Base-by-base conservation (phyloP, 2,888 invertebrate genomes). In the Plutella xylostella region DNA sequence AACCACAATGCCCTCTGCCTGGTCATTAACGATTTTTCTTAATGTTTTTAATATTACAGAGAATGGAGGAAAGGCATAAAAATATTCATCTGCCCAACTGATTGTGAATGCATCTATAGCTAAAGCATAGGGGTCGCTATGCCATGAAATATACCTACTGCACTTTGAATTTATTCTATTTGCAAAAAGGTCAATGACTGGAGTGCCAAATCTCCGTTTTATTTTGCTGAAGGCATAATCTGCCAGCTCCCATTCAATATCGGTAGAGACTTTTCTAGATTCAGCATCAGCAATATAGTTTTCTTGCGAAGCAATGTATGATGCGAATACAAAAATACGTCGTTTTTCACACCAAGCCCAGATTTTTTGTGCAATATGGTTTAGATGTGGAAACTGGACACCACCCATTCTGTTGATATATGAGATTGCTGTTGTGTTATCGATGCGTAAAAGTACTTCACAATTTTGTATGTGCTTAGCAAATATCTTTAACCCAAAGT, bases 1-100 rank as follows among this genome's bases (percentile, higher is more conserved):
- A 2, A 64, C 57, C 9, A 65, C 40, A 22, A 65, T 57, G 2
- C 60, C 61, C 19, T 42, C 44, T 3, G 63, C 57, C 38, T 49
- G 51, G 21, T 68, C 60, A 2, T 35, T 28, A n/a, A 50, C 51
- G 22, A 67, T 61, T 49, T 66, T 65, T 42, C 51, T 43, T 15
- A 68, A 18, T 35, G 14, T 33, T 22, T 30, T 43, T 19, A 35
- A 45, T 41, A 20, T 30, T 34, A 17, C 14, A 19, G 22, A 40
- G 34, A 41, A 40, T 18, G 20, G 28, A 33, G 40, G 2, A 28
- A 31, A 18, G 28, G 28, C 7, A 42, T 42, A 25, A 44, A 43
- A n/a, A 14, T 15, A 12, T 25, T 28, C 12, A 4, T 22, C 22
- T n/a, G 21, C 12, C 22, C 22, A 39, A 11, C 14, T n/a, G 12